A percentile compares a stretch with the other conserved stretches of the same genome.
Evolutionary conservation across 2,888 invertebrate genomes (phyloP).

Genomic region (Ochropacha duplaris): DNA sequence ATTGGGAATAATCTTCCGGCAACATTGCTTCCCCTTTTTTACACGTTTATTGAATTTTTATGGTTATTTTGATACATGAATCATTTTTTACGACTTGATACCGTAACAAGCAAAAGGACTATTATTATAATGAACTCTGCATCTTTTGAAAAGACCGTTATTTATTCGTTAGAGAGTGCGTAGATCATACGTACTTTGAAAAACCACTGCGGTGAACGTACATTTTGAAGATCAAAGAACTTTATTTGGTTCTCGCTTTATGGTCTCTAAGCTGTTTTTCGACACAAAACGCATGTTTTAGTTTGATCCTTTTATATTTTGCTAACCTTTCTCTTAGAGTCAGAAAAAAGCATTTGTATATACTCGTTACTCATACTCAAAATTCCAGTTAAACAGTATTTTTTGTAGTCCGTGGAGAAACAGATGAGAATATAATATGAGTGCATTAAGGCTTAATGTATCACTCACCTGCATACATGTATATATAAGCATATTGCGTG

Average conservation of each 20-base stretch:
- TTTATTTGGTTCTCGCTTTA: not conserved
- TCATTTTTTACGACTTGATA: conserved; percentile 51
- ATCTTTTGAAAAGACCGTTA: not conserved
- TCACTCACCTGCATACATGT: not conserved
- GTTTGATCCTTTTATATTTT: too few relatives aligned
- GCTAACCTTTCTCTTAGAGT: too few relatives aligned
- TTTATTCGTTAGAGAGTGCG: not conserved
- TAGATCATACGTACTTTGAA: not conserved
- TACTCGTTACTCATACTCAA: too few relatives aligned
- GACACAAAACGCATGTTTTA: not conserved
- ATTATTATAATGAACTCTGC: conserved; percentile 26
- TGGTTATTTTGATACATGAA: conserved; percentile 54
- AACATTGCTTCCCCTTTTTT: conserved; percentile 44
- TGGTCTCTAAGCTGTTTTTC: not conserved
- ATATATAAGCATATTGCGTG: not conserved
- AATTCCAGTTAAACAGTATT: too few relatives aligned
- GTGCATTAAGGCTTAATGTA: not conserved
- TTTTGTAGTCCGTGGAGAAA: not conserved
- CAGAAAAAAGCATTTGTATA: too few relatives aligned
- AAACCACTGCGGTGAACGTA: not conserved
- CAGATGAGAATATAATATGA: too few relatives aligned
- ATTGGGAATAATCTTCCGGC: conserved; percentile 40
- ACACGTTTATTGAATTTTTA: conserved; percentile 58
- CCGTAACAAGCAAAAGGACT: conserved; percentile 35
- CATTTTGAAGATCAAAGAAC: conserved; percentile 1